Evolutionary conservation across 2,888 invertebrate species (phyloP).

Genomic region (Sisyra nigra): DNA sequence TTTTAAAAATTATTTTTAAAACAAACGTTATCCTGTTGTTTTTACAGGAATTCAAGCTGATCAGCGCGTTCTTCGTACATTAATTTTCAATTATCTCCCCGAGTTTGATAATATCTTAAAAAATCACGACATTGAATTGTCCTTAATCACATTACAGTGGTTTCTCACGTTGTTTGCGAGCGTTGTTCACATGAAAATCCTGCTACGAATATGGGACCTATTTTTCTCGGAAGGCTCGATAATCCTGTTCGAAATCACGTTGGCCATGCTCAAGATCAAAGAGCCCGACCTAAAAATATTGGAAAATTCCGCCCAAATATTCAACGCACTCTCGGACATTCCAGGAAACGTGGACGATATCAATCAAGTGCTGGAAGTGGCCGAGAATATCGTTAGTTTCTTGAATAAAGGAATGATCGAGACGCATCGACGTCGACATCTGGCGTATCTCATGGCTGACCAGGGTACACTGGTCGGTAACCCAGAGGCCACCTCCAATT

Average conservation of each 20-base stretch:
- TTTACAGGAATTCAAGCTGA: slow-evolving; percentile 74
- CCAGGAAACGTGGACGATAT: slow-evolving; percentile 90
- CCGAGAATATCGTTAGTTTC: slow-evolving; percentile 61
- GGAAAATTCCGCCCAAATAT: slow-evolving; percentile 95
- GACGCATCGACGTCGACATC: slow-evolving; percentile 77
- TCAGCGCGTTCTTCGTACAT: slow-evolving; percentile 83
- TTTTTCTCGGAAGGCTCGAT: slow-evolving; percentile 94
- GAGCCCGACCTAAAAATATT: slow-evolving; percentile 67
- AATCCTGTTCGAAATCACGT: slow-evolving; percentile 82
- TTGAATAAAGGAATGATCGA: slow-evolving; percentile 74
- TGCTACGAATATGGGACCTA: slow-evolving; percentile 89
- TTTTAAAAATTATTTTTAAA: too few relatives aligned
- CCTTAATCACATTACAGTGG: slow-evolving; percentile 94
- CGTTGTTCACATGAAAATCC: slow-evolving; percentile 89
- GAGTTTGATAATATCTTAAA: slow-evolving; percentile 80
- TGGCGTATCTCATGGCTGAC: slow-evolving; percentile 93
- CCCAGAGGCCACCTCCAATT: slow-evolving; percentile 73
- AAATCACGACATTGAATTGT: slow-evolving; percentile 89
- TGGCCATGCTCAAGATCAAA: slow-evolving; percentile 86
- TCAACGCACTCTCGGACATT: slow-evolving; percentile 91
- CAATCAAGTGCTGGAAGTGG: slow-evolving; percentile 65
- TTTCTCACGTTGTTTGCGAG: slow-evolving; percentile 93
- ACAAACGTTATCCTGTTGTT: neutral
- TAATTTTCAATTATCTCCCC: slow-evolving; percentile 79
- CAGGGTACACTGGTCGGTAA: slow-evolving; percentile 86